Evolutionary conservation across 2,797 vertebrate genomes (phyloP).

Genomic region (Halcyon chelicuti): DNA sequence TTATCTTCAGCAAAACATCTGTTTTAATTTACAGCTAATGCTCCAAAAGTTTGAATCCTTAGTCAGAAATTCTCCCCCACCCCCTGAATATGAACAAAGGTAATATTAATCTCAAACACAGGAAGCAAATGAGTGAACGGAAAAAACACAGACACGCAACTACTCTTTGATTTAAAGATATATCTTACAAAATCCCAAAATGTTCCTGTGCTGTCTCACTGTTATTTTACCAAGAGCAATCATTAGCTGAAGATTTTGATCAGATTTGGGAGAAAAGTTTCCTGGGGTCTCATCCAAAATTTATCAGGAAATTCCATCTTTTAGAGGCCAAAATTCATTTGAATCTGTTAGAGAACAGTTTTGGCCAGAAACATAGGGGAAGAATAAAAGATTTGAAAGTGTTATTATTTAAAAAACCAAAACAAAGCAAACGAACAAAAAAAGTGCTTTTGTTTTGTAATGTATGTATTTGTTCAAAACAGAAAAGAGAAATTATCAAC

Average conservation of each 20-base stretch:
- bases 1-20: slow-evolving; percentile 61
- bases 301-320: background rate
- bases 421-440: no score
- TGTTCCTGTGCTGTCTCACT: background rate
- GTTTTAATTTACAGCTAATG: slow-evolving; percentile 59
- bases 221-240: background rate
- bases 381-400: background rate
- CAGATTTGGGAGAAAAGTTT: background rate
- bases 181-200: background rate
- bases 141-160: background rate
- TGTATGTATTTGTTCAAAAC: background rate
- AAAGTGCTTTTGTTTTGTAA: background rate
- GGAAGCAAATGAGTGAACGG: background rate
- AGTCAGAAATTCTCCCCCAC: slow-evolving; percentile 24
- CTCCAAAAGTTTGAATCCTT: background rate
- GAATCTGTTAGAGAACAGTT: background rate
- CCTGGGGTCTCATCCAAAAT: background rate
- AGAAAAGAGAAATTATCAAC: background rate
- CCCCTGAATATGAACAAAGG: slow-evolving; percentile 9
- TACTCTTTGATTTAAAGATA: background rate
- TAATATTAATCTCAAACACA: background rate
- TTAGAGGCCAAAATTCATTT: background rate
- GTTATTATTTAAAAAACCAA: no score
- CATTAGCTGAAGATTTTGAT: background rate
- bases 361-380: background rate